These are phyloP conservation scores for Panurus biarmicus DNA, from an alignment of 2,113 vertebrate genomes.

Conservation along the genomic window DNA sequence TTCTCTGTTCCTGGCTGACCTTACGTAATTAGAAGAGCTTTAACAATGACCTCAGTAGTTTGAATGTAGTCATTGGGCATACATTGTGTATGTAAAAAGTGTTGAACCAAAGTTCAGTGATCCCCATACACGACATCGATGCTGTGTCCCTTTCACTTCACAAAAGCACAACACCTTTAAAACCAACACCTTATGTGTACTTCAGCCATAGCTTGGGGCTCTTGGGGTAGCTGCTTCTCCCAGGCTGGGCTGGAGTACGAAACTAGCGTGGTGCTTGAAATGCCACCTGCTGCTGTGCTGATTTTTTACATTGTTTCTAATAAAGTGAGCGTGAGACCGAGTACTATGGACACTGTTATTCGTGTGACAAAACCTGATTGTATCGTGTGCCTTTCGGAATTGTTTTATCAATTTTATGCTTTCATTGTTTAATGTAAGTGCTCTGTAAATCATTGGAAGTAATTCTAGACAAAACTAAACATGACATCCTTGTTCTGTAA, in stretches of 20 bases:
- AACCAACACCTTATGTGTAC: background rate
- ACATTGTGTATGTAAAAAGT: background rate
- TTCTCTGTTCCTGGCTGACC: background rate
- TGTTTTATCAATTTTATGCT: conserved; percentile 10
- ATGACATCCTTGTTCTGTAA: background rate
- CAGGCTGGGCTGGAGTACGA: accelerated
- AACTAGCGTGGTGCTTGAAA: background rate
- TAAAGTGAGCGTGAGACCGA: background rate
- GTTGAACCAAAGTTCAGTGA: background rate
- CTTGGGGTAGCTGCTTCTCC: background rate
- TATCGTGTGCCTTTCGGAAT: conserved; percentile 26
- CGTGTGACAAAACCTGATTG: conserved; percentile 9
- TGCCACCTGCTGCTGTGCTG: background rate
- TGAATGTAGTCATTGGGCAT: background rate
- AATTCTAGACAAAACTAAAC: conserved; percentile 13
- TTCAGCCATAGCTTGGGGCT: background rate
- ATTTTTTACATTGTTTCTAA: background rate
- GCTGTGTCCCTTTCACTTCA: background rate
- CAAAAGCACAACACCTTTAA: background rate
- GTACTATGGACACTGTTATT: background rate
- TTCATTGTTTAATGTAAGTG: conserved; percentile 20
- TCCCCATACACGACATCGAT: no score
- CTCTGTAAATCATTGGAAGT: conserved; percentile 25
- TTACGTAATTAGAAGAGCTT: background rate
- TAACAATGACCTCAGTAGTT: background rate